phyloP scores from a whole-genome alignment of 2,113 vertebrate species.

The Tyto alba region DNA sequence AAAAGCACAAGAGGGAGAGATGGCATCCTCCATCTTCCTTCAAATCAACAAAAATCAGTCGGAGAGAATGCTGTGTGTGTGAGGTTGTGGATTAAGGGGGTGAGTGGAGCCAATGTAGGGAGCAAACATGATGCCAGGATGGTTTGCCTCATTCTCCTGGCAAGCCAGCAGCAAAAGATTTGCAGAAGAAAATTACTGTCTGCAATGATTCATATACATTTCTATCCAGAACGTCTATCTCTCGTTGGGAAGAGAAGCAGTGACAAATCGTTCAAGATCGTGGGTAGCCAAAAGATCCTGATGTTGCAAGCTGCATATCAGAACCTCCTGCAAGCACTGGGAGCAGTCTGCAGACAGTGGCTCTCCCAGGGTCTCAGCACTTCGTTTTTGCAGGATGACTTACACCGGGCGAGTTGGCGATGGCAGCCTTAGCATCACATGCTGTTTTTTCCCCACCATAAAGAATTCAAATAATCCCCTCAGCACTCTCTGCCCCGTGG shows the following conservation, averaged over 20 bases:
- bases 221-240: background rate
- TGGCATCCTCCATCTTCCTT: background rate
- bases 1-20: background rate
- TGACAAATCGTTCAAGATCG: background rate
- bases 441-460: background rate
- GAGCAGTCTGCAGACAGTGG: background rate
- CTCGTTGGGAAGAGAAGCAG: background rate
- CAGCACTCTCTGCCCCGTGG: background rate
- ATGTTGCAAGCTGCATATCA: background rate
- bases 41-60: background rate
- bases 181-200: background rate
- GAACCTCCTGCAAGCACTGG: background rate
- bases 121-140: rapidly evolving
- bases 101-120: background rate
- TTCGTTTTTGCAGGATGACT: background rate
- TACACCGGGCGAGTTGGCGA: background rate
- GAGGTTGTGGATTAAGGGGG: background rate
- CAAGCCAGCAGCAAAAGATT: background rate
- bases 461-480: background rate
- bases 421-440: background rate
- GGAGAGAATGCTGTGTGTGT: rapidly evolving
- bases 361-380: background rate
- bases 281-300: background rate
- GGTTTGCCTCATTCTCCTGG: background rate
- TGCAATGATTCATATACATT: background rate